Conservation (phyloP, 2,888 invertebrate genomes). For the Pristionchus fissidentatus region DNA sequence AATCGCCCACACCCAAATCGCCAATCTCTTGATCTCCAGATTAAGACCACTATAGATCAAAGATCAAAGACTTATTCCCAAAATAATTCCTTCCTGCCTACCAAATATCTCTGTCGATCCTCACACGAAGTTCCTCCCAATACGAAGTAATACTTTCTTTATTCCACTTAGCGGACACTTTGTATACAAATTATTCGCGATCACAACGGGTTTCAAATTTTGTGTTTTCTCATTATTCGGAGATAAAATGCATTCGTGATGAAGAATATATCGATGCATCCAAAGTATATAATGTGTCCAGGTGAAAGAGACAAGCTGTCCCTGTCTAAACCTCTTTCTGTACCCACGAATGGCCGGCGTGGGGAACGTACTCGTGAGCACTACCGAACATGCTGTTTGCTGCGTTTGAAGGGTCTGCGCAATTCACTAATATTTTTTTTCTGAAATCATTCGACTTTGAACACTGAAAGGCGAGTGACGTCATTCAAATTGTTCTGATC, state of each 20-base stretch:
- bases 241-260: constrained; percentile 25
- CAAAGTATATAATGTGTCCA: too few species aligned
- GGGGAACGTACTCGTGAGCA: too few species aligned
- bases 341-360: not conserved
- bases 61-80: not conserved
- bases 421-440: too few species aligned
- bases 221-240: constrained; percentile 16
- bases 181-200: constrained; percentile 23
- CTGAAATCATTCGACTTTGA: too few species aligned
- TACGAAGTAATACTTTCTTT: constrained; percentile 38
- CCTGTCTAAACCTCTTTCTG: too few species aligned
- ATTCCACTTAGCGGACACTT: constrained; percentile 17
- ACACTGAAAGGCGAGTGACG: too few species aligned
- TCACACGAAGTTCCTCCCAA: not conserved
- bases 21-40: constrained; percentile 25
- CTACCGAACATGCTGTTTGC: too few species aligned
- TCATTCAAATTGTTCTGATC: too few species aligned
- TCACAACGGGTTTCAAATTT: constrained; percentile 30
- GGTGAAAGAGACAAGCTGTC: too few species aligned
- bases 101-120: constrained; percentile 18
- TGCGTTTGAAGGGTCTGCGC: too few species aligned
- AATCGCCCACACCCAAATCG: constrained; percentile 28
- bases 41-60: constrained; percentile 26
- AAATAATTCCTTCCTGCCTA: not conserved
- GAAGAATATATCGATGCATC: too few species aligned